Evolutionary conservation across 2,888 invertebrate genomes (phyloP).

Genomic region (Lasioglossum marginatum): DNA sequence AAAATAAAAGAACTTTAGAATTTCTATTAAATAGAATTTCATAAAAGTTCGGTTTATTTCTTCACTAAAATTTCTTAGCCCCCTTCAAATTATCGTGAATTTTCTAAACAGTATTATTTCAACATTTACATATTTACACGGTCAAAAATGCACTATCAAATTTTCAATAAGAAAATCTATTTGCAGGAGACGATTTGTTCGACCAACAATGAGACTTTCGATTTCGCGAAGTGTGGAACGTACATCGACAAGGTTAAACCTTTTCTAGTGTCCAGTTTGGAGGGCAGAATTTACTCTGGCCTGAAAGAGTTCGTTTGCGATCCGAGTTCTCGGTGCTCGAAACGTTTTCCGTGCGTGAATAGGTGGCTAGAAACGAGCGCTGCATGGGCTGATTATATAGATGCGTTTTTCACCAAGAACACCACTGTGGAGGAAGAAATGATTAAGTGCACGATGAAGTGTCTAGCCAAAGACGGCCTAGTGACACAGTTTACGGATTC

Average conservation of each 20-base stretch:
- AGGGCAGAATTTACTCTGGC: conserved; percentile 68
- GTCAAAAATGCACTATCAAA: neutral
- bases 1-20: too few relatives aligned
- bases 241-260: conserved; percentile 73
- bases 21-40: too few relatives aligned
- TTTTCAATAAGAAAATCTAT: neutral
- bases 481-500: conserved; percentile 74
- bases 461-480: conserved; percentile 70
- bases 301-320: conserved; percentile 74
- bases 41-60: too few relatives aligned
- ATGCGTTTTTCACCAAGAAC: conserved; percentile 49
- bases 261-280: conserved; percentile 74
- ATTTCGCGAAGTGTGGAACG: conserved; percentile 58
- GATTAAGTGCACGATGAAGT: conserved; percentile 63
- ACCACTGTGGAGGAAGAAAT: conserved; percentile 35
- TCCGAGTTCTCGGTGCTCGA: conserved; percentile 33
- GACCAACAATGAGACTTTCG: conserved; percentile 12
- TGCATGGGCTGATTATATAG: conserved; percentile 47
- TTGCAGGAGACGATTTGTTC: neutral
- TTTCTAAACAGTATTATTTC: neutral
- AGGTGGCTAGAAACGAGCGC: conserved; percentile 62
- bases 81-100: neutral
- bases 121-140: too few relatives aligned
- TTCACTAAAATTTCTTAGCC: neutral
- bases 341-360: conserved; percentile 65